A percentile compares a stretch with the other conserved stretches of the same genome.
phyloP scores from a whole-genome alignment of 2,888 invertebrate genomes.

The Hypena proboscidalis region DNA sequence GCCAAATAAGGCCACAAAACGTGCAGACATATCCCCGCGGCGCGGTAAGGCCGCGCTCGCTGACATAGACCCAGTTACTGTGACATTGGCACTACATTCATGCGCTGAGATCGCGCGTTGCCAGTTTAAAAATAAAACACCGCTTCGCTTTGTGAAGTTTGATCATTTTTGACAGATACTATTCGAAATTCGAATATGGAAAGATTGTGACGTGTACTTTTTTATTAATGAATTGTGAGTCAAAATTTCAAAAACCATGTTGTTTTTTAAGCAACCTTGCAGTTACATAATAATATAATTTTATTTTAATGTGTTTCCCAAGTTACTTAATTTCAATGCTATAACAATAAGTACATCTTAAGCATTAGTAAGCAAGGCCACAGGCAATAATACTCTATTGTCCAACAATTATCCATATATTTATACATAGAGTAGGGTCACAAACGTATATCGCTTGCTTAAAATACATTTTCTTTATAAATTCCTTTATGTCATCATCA shows the following conservation, averaged over 20 bases:
- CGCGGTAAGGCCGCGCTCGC: constrained; percentile 67
- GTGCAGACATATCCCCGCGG: constrained; percentile 54
- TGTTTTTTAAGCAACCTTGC: no score
- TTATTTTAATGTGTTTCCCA: neutral
- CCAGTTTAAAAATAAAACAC: constrained; percentile 78
- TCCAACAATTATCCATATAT: constrained; percentile 13
- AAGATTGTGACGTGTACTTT: neutral
- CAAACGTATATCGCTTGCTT: constrained; percentile 1
- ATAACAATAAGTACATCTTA: constrained; percentile 2
- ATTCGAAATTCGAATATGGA: neutral
- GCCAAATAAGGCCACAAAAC: constrained; percentile 61
- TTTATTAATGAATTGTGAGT: no score
- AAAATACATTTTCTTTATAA: neutral
- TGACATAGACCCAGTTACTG: constrained; percentile 83
- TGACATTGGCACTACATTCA: constrained; percentile 85
- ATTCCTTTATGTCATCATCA: no score
- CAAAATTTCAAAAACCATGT: no score
- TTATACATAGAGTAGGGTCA: constrained; percentile 9
- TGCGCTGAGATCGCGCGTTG: constrained; percentile 76
- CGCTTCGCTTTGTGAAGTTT: constrained; percentile 51
- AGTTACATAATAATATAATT: no score
- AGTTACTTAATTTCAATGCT: neutral
- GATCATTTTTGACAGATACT: constrained; percentile 41
- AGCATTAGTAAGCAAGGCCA: constrained; percentile 7
- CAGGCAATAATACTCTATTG: constrained; percentile 10